Percentiles rank a stretch among this genome's conserved stretches.
These are phyloP conservation scores for Itoplectis maculator DNA, from an alignment of 2,888 invertebrate genomes.

Conservation along the genomic window DNA sequence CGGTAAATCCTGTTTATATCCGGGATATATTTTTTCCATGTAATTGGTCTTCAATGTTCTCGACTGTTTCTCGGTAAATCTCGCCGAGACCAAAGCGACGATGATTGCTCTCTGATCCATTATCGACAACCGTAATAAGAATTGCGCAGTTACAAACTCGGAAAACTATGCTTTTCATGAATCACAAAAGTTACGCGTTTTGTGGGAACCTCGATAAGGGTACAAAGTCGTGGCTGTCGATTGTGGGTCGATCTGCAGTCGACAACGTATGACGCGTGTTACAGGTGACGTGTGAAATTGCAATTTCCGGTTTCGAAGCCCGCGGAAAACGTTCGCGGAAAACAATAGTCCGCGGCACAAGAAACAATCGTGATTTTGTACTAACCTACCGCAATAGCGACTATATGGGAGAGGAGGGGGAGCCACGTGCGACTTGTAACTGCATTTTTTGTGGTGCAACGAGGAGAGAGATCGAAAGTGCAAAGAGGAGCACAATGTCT, in stretches of 20 bases:
- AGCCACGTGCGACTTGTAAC: slow-evolving; percentile 46
- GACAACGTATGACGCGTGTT: slow-evolving; percentile 37
- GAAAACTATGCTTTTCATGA: neutral
- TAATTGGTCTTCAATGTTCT: no score
- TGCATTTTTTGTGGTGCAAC: slow-evolving; percentile 28
- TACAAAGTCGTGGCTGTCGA: neutral
- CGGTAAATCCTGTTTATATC: no score
- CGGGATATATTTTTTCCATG: no score
- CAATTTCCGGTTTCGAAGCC: slow-evolving; percentile 51
- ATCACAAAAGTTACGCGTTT: neutral
- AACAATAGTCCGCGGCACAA: slow-evolving; percentile 32
- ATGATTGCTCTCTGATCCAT: neutral
- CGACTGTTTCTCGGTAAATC: no score
- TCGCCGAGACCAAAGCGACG: no score
- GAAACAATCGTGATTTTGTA: slow-evolving; percentile 40
- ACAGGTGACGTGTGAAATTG: slow-evolving; percentile 53
- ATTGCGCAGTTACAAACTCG: neutral
- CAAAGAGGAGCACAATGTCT: slow-evolving; percentile 29
- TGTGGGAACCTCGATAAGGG: slow-evolving; percentile 18
- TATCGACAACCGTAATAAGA: neutral
- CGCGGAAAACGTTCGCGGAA: slow-evolving; percentile 29
- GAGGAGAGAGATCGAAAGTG: slow-evolving; percentile 22
- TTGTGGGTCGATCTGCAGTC: neutral
- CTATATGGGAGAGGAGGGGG: neutral
- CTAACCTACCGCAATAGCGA: slow-evolving; percentile 18